Evolutionary conservation across 2,888 invertebrate genomes (phyloP), one percentile per base, ranked within the genome.

Genomic region (Tipula vernalis): DNA sequence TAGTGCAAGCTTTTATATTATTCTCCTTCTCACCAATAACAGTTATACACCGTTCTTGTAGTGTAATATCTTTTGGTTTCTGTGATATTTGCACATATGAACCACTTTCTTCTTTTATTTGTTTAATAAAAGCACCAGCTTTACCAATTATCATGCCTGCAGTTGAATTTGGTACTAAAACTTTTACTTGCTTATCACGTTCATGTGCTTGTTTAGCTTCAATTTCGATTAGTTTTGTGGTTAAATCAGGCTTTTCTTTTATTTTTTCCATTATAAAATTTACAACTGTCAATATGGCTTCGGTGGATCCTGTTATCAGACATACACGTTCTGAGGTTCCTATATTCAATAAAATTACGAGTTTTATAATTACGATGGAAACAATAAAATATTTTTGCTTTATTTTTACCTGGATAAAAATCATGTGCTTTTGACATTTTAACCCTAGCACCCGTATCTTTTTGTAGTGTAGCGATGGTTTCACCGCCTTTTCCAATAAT

Each of bases 351-450:
- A 6, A 86, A 39, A 39, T 39, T 28, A 28, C 28, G 28, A n/a
- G n/a, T 28, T 28, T 28, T 28, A 28, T 28, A 2, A 39, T 39
- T 5, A 39, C 39, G 5, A 39, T 39, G n/a, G n/a, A n/a, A 39
- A 39, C 1, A 39, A 39, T 39, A 39, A 39, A 6, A 39, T 39
- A 6, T 39, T 39, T 3, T 83, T 1, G 15, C 18, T 83, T 15
- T 28, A 83, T 4, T 42, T 57, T 42, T 57, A 99, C 99, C 99
- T 93, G 99, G 99, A 93, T 99, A 99, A 92, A 98, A 98, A 92
- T 99, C 99, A 91, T 98, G 98, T 87, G 98, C 97, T 93, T 99
- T 99, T 90, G 99, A 99, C 99, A 99, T 99, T 94, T 99, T 99
- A 89, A 99, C 98, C 90, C 98, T 95, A 89, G 99, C 98, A 89